Evolutionary conservation across 2,797 vertebrate genomes (phyloP).

Genomic region (Bradypodion ventrale): DNA sequence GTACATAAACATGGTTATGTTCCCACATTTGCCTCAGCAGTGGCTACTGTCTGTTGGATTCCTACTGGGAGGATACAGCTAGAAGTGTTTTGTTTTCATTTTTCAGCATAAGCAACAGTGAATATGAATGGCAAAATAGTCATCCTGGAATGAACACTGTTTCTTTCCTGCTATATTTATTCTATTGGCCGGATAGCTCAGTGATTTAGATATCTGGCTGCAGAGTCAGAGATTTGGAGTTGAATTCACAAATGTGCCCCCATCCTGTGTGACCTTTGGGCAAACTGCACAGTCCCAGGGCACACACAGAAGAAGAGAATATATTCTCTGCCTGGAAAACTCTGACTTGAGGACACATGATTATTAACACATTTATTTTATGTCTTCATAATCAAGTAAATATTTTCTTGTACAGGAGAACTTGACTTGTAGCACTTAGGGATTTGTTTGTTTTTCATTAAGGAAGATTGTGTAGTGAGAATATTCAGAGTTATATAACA

Average conservation of each 20-base stretch:
- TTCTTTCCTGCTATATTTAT: not conserved
- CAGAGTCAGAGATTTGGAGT: too few species aligned
- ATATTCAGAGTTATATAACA: not conserved
- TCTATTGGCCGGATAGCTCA: too few species aligned
- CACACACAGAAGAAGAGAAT: too few species aligned
- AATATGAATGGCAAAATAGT: not conserved
- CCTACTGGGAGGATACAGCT: not conserved
- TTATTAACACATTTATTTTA: too few species aligned
- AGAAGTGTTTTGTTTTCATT: not conserved
- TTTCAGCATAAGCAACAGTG: not conserved
- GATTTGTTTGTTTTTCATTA: too few species aligned
- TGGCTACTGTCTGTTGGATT: not conserved
- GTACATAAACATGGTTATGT: not conserved
- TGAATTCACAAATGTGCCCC: too few species aligned
- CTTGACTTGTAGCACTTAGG: not conserved
- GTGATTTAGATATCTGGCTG: too few species aligned
- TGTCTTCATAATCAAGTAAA: not conserved
- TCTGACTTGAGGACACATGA: too few species aligned
- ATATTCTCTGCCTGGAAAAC: too few species aligned
- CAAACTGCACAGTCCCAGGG: too few species aligned
- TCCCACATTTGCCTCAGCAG: conserved; percentile 22
- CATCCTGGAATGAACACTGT: conserved; percentile 3
- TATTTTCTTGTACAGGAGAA: not conserved
- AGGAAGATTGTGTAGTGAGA: not conserved
- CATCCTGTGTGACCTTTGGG: too few species aligned